Percentiles rank a stretch among this genome's conserved stretches.
phyloP scores from a whole-genome alignment of 2,888 invertebrate species.

The Caenorhabditis wallacei region DNA sequence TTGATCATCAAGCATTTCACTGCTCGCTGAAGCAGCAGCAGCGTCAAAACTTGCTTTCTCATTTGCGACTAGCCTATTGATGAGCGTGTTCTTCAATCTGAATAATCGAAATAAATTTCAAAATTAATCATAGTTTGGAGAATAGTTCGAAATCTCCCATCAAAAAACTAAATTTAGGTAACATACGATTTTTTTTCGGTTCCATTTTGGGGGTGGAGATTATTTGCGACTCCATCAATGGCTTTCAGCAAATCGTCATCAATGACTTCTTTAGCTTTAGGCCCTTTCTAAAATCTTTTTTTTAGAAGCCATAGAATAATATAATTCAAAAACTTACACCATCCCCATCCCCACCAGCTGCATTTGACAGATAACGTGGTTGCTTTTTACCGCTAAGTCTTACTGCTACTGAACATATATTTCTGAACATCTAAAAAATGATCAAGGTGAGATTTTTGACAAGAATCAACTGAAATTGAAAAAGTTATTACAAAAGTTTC shows the following conservation, averaged over 20 bases:
- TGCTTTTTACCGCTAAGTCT: conserved; percentile 29
- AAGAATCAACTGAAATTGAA: background rate
- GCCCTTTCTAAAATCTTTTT: conserved; percentile 55
- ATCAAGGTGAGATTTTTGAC: too few species aligned
- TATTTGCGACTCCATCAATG: conserved; percentile 67
- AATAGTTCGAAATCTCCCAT: background rate
- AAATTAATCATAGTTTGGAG: too few species aligned
- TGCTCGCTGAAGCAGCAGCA: conserved; percentile 71
- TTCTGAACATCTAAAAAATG: conserved; percentile 48
- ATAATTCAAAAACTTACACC: conserved; percentile 20
- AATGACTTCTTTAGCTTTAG: conserved; percentile 69
- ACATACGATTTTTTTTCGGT: conserved; percentile 64
- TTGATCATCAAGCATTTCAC: conserved; percentile 73
- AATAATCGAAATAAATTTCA: conserved; percentile 9
- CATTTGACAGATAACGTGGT: conserved; percentile 29
- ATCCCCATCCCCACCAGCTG: conserved; percentile 39
- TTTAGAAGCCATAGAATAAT: conserved; percentile 1
- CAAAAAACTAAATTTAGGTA: background rate
- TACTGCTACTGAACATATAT: conserved; percentile 42
- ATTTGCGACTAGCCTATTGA: conserved; percentile 69
- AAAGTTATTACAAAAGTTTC: conserved; percentile 6
- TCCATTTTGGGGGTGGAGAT: conserved; percentile 63
- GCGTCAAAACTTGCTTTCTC: conserved; percentile 74
- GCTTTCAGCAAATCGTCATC: conserved; percentile 71
- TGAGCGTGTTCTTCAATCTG: conserved; percentile 69